Base-by-base conservation (phyloP, 2,797 vertebrate species). In the Falco columbarius region DNA sequence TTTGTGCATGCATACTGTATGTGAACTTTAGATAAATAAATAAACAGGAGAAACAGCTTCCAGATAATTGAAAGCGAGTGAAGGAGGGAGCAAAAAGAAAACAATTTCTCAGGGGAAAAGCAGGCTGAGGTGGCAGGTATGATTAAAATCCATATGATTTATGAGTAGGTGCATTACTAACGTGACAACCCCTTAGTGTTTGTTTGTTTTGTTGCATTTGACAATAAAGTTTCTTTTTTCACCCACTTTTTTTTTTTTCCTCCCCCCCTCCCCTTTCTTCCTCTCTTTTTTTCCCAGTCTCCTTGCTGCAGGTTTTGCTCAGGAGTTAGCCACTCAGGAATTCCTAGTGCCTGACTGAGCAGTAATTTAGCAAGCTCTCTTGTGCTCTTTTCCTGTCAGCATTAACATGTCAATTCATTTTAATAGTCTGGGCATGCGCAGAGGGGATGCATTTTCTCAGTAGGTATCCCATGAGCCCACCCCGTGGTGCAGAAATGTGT, bases 131-230 rank as follows among this genome's bases (percentile, higher is more conserved):
- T 98, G 98, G 98, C 98, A 98, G 99, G 99, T 99, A 98, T 98
- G 99, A 99, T 99, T 99, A 99, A 99, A 99, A 98, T 98, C 98
- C 94, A 81, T 52, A 98, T 99, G 99, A 99, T 99, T 99, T 99
- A 99, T 99, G 98, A 98, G 98, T 98, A 99, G 98, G 98, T 99
- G 98, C 95, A 97, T 98, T 96, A 89, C 98, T 97, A 96, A 98
- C 97, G 96, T 98, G 98, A 98, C 98, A 98, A 96, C 98, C 97
- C 97, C 97, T 98, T 98, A 94, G 82, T 89, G 97, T 97, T 98
- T 96, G 93, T 96, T 98, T 98, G 97, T 94, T 98, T 97, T 92
- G 96, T 91, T 90, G 85, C 83, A 20, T 97, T 98, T 97, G 90
- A 98, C 95, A 96, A 98, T 96, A 97, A 98, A 98, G 98, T 98